Conservation (phyloP, 2,797 vertebrate species). For the Glossophaga mutica region DNA sequence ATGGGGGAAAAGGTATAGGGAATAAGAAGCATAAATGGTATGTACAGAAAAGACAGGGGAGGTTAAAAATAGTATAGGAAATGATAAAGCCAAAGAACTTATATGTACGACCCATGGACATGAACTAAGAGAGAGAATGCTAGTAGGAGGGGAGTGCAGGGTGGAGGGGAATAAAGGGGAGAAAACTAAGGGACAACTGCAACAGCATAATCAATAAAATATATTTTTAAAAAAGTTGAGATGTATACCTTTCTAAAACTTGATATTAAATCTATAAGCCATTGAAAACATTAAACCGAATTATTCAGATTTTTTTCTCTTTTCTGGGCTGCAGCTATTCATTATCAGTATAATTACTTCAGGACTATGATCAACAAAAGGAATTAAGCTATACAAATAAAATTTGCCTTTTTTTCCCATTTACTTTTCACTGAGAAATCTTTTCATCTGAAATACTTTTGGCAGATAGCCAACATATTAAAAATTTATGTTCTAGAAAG, state of each 20-base stretch:
- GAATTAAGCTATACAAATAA: background rate
- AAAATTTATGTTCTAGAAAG: constrained; percentile 3
- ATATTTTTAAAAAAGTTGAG: too few relatives aligned
- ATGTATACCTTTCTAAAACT: background rate
- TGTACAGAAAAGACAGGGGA: too few relatives aligned
- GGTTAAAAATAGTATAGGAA: too few relatives aligned
- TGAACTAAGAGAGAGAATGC: too few relatives aligned
- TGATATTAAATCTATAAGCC: background rate
- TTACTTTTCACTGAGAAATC: background rate
- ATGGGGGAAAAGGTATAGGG: too few relatives aligned
- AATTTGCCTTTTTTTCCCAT: background rate
- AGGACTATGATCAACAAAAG: background rate
- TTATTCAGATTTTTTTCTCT: background rate
- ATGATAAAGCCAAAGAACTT: too few relatives aligned
- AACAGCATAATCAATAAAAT: too few relatives aligned
- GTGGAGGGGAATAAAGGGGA: too few relatives aligned
- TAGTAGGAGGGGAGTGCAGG: too few relatives aligned
- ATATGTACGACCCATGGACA: too few relatives aligned
- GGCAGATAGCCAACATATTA: background rate
- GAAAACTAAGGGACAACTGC: too few relatives aligned
- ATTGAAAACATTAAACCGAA: background rate
- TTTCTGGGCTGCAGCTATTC: background rate
- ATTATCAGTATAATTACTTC: background rate
- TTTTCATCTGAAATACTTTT: background rate
- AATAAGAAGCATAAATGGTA: too few relatives aligned